Evolutionary conservation across 2,888 invertebrate species (phyloP), one percentile per base, ranked within the genome.

Genomic region (Quadriops clusia): DNA sequence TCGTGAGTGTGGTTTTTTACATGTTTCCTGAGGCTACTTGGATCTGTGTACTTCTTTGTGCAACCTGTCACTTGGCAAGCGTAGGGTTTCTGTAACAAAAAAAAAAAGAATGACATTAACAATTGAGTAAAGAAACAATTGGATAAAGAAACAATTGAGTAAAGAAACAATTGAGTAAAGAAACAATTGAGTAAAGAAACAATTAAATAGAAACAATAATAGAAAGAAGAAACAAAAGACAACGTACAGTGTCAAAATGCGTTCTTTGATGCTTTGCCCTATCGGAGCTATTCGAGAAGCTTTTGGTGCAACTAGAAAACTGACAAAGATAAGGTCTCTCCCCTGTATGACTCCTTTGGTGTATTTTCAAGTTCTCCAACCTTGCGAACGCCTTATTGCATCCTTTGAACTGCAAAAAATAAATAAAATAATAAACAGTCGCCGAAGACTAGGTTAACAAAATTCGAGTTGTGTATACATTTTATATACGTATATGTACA

Each of bases 241-340:
- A 12, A 5, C 79, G 75, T 68, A 97, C 95, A 57, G 93, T 90
- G 62, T 95, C 94, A 46, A 93, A 91, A 63, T 98, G 98, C 2
- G 97, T 98, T 47, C 97, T 68, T 65, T 97, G 95, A 64, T 98
- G 98, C 61, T 98, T 98, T 5, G 97, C 97, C 29, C 97, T 68
- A 58, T 98, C 98, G 1, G 94, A 95, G 38, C 95, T 95, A 62
- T 98, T 98, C 51, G 93, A 94, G 65, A 98, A 98, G 2, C 95
- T 91, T 60, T 98, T 97, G 25, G 78, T 67, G 59, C 97, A 98
- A 30, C 85, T 84, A 1, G 81, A 75, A 43, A 87, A 89, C 44
- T 93, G 91, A 51, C 97, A 98, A 34, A 84, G 74, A 54, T 97
- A 97, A 0, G 97, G 97, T 23, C 94, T 71, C 60, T 97, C 97